Percentiles rank a stretch among this genome's conserved stretches.
phyloP scores from a whole-genome alignment of 1,140 invertebrate genomes.

The Gryon sp. region DNA sequence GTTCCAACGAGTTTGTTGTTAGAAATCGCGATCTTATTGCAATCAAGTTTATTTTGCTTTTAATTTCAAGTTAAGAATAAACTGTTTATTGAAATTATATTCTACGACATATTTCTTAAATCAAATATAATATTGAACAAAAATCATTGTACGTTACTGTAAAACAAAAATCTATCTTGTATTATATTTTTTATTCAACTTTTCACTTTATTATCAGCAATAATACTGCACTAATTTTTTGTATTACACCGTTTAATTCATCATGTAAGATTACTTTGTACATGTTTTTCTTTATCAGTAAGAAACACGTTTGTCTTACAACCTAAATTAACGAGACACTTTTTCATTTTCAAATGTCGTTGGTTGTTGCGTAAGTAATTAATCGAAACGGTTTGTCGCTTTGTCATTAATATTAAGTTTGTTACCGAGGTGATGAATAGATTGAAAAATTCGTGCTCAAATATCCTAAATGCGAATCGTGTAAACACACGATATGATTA shows the following conservation, averaged over 20 bases:
- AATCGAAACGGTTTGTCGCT: constrained; percentile 44
- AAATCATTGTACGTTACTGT: too few relatives aligned
- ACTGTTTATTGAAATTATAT: too few relatives aligned
- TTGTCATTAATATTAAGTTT: constrained; percentile 50
- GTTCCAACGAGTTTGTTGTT: neutral
- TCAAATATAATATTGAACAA: too few relatives aligned
- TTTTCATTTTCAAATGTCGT: neutral
- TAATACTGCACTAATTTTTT: too few relatives aligned
- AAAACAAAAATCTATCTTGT: too few relatives aligned
- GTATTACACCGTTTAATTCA: too few relatives aligned
- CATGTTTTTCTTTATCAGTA: neutral
- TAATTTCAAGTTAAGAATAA: too few relatives aligned
- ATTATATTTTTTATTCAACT: too few relatives aligned
- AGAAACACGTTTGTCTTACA: neutral
- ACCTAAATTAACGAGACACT: too few relatives aligned
- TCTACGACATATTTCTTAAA: too few relatives aligned
- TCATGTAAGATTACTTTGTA: too few relatives aligned
- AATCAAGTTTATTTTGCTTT: neutral
- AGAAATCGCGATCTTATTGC: neutral
- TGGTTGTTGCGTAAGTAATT: constrained; percentile 38
- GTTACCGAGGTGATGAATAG: constrained; percentile 46
- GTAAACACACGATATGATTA: constrained; percentile 51
- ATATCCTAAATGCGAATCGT: constrained; percentile 47
- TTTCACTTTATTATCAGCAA: too few relatives aligned
- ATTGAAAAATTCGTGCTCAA: constrained; percentile 34